Evolutionary conservation across 1,140 invertebrate species (phyloP).

Genomic region (Cherax quadricarinatus): DNA sequence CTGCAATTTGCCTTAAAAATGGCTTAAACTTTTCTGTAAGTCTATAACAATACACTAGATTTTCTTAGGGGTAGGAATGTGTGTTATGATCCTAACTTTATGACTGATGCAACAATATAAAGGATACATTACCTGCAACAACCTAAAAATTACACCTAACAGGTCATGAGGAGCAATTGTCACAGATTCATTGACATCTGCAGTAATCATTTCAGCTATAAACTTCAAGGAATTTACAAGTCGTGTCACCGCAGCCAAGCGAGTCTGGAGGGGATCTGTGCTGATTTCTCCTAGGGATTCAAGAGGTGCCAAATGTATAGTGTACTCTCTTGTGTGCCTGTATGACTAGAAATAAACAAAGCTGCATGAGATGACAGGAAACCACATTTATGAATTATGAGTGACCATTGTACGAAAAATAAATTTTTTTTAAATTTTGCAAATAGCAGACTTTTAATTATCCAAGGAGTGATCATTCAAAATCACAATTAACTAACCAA

Average conservation of each 20-base stretch:
- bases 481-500: too few relatives aligned
- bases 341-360: neutral
- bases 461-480: too few relatives aligned
- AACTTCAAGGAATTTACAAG: slow-evolving; percentile 30
- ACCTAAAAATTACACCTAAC: slow-evolving; percentile 21
- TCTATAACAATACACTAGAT: too few relatives aligned
- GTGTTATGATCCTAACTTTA: too few relatives aligned
- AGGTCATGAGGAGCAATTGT: slow-evolving; percentile 4
- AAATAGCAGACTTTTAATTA: too few relatives aligned
- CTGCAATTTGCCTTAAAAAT: too few relatives aligned
- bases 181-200: neutral
- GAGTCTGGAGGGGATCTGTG: neutral
- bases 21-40: too few relatives aligned
- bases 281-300: neutral
- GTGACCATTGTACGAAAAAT: too few relatives aligned
- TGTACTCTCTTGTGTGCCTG: slow-evolving; percentile 10
- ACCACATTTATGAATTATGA: too few relatives aligned
- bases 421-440: too few relatives aligned
- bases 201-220: slow-evolving; percentile 27
- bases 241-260: neutral
- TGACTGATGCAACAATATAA: neutral
- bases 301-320: neutral
- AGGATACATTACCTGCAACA: slow-evolving; percentile 21
- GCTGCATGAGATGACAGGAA: neutral
- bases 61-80: too few relatives aligned